phyloP scores from a whole-genome alignment of 2,888 invertebrate species.

The Epicampocera succincta region DNA sequence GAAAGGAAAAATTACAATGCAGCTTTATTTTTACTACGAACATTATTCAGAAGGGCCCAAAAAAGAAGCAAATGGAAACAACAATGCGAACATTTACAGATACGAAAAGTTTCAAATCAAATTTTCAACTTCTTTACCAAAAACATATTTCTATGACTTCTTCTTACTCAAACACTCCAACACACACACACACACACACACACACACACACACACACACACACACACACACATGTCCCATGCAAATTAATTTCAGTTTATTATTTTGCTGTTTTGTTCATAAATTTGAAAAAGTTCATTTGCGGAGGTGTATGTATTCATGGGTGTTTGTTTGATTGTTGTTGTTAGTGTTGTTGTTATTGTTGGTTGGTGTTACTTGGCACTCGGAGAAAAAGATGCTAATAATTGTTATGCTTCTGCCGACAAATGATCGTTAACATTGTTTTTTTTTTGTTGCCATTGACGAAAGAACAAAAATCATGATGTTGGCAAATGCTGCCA shows the following conservation, averaged over 20 bases:
- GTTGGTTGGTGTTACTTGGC: background rate
- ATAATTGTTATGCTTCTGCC: constrained; percentile 7
- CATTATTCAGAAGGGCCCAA: constrained; percentile 55
- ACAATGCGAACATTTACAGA: constrained; percentile 16
- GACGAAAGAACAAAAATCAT: background rate
- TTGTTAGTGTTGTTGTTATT: too few species aligned
- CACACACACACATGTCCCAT: background rate
- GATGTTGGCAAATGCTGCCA: constrained; percentile 19
- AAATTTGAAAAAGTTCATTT: constrained; percentile 34
- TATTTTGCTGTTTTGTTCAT: constrained; percentile 55
- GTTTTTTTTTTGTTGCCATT: constrained; percentile 21
- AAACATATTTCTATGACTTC: constrained; percentile 1
- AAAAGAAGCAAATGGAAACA: background rate
- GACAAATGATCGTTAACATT: constrained; percentile 23
- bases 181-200: background rate
- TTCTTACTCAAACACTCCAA: background rate
- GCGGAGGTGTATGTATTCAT: background rate
- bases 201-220: background rate
- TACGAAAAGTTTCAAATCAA: constrained; percentile 66
- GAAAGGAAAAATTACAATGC: constrained; percentile 58
- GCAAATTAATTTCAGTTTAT: constrained; percentile 55
- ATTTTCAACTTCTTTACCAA: constrained; percentile 55
- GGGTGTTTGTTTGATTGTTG: background rate
- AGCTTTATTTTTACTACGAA: constrained; percentile 58
- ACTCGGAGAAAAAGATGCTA: background rate